These are phyloP conservation scores for Sebastiscus albofasciatus DNA, from an alignment of 2,797 vertebrate genomes.

Conservation along the genomic window DNA sequence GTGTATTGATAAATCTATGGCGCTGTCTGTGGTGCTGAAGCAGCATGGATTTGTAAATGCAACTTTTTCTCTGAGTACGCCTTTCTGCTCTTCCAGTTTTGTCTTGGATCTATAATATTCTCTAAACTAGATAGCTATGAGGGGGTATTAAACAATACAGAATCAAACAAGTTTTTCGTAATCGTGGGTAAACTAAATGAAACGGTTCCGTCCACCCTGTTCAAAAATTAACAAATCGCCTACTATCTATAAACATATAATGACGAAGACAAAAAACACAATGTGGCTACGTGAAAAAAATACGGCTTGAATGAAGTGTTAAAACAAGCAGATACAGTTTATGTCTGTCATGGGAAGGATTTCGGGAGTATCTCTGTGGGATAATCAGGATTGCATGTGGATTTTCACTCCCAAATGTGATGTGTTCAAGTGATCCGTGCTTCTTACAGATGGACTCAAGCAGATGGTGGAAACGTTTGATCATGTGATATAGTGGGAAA, in stretches of 20 bases:
- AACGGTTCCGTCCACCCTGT: neutral
- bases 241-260: neutral
- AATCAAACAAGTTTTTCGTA: too few species aligned
- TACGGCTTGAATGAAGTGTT: neutral
- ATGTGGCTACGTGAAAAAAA: neutral
- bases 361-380: neutral
- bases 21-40: neutral
- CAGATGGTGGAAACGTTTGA: constrained; percentile 52
- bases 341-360: neutral
- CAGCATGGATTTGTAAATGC: neutral
- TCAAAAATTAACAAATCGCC: neutral
- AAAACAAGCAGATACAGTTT: neutral
- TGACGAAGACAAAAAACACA: neutral
- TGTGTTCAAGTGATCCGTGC: constrained; percentile 3
- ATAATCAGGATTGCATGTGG: neutral
- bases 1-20: neutral
- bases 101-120: too few species aligned
- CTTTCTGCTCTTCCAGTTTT: neutral
- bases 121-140: too few species aligned
- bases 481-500: constrained; percentile 38
- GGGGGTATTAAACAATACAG: too few species aligned
- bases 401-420: constrained; percentile 11
- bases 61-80: neutral
- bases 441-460: constrained; percentile 50
- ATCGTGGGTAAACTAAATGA: too few species aligned